These are phyloP conservation scores for Ctenicera cuprea DNA, from an alignment of 2,888 invertebrate species.

Conservation along the genomic window DNA sequence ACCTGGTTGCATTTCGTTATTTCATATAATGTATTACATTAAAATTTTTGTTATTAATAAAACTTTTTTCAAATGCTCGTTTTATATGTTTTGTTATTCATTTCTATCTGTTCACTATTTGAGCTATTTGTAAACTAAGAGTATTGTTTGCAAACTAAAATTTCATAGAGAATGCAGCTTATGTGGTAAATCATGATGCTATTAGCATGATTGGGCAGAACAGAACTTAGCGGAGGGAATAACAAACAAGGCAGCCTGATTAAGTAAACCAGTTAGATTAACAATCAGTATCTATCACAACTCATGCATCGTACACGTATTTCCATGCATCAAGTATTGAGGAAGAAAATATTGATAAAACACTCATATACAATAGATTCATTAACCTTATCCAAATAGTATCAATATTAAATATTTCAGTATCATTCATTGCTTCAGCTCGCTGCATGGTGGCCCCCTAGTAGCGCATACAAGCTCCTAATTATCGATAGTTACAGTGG, in stretches of 20 bases:
- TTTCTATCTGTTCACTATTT: too few species aligned
- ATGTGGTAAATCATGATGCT: slow-evolving; percentile 49
- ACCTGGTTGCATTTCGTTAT: too few species aligned
- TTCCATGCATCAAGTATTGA: slow-evolving; percentile 53
- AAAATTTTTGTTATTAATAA: too few species aligned
- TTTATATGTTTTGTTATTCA: too few species aligned
- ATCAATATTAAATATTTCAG: slow-evolving; percentile 46
- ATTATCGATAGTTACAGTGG: slow-evolving; percentile 54
- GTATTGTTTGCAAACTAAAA: slow-evolving; percentile 36
- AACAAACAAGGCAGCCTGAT: slow-evolving; percentile 63
- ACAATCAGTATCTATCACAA: slow-evolving; percentile 65
- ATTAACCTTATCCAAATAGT: background rate
- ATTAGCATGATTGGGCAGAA: slow-evolving; percentile 67
- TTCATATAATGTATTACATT: too few species aligned
- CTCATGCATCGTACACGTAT: slow-evolving; percentile 63
- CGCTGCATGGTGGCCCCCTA: slow-evolving; percentile 52
- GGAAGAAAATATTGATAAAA: slow-evolving; percentile 56
- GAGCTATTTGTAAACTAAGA: too few species aligned
- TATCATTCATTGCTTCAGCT: slow-evolving; percentile 45
- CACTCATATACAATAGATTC: background rate
- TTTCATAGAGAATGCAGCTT: slow-evolving; percentile 33
- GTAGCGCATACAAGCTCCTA: slow-evolving; percentile 56
- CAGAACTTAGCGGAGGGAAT: slow-evolving; percentile 60
- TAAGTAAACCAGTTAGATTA: slow-evolving; percentile 64
- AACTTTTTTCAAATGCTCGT: too few species aligned